Percentiles rank a stretch among this genome's conserved stretches.
These are phyloP conservation scores for Copidosoma floridanum DNA, from an alignment of 1,140 invertebrate genomes.

Conservation along the genomic window DNA sequence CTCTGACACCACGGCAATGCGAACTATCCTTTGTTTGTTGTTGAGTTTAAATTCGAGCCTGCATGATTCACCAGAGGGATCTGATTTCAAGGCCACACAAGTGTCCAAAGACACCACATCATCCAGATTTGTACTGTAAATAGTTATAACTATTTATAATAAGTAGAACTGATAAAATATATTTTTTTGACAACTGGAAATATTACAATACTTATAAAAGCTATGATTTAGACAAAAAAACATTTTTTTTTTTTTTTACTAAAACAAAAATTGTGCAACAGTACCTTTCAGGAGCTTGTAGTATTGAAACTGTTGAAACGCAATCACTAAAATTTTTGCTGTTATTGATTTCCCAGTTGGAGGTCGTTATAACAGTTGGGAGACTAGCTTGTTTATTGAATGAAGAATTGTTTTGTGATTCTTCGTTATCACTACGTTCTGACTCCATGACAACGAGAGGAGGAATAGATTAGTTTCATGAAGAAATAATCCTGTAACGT, in stretches of 20 bases:
- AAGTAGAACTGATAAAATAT: background rate
- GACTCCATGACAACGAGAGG: conserved; percentile 19
- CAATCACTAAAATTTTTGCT: conserved; percentile 36
- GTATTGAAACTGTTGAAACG: conserved; percentile 30
- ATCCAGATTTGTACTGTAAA: conserved; percentile 39
- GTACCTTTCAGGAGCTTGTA: conserved; percentile 35
- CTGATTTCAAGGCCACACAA: conserved; percentile 42
- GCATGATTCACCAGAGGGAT: conserved; percentile 38
- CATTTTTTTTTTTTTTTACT: no score
- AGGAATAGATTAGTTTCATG: no score
- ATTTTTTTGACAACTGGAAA: no score
- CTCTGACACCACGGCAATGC: conserved; percentile 49
- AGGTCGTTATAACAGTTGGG: conserved; percentile 17
- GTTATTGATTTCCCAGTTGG: conserved; percentile 43
- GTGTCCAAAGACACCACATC: conserved; percentile 45
- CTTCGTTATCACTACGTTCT: background rate
- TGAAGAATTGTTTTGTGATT: background rate
- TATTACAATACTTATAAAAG: background rate
- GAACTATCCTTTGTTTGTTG: conserved; percentile 44
- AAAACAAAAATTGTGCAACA: background rate
- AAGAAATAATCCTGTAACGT: no score
- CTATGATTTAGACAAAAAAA: no score
- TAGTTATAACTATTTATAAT: background rate
- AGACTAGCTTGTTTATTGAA: background rate
- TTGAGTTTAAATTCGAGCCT: conserved; percentile 45